Percentiles rank a stretch among this genome's conserved stretches.
These are phyloP conservation scores for Galaxias olidus DNA, from an alignment of 2,797 vertebrate species.

Conservation along the genomic window DNA sequence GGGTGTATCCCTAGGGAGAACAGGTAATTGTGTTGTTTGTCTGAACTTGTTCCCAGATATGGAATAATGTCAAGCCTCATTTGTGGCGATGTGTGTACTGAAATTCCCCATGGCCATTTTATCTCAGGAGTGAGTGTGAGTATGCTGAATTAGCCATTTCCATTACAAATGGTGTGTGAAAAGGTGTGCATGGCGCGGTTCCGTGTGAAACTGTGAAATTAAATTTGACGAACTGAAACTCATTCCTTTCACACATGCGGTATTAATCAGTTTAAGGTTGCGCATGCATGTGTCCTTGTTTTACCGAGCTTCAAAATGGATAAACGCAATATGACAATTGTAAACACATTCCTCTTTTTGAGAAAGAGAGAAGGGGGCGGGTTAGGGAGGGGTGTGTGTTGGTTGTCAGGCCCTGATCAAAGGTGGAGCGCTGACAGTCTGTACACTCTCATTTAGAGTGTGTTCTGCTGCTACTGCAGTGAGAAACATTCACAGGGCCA, in stretches of 20 bases:
- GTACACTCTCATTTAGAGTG: conserved; percentile 11
- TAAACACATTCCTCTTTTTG: conserved; percentile 20
- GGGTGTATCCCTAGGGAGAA: background rate
- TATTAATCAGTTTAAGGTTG: too few relatives aligned
- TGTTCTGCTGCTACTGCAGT: conserved; percentile 17
- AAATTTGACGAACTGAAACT: too few relatives aligned
- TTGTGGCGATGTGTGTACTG: background rate
- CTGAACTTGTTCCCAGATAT: background rate
- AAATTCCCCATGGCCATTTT: background rate
- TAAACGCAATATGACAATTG: background rate
- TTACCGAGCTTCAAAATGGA: too few relatives aligned
- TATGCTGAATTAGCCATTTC: too few relatives aligned
- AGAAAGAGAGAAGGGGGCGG: background rate
- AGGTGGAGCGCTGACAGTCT: conserved; percentile 10
- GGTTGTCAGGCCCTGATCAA: conserved; percentile 26
- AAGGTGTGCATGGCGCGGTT: too few relatives aligned
- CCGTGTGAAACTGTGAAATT: too few relatives aligned
- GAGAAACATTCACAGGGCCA: conserved; percentile 20
- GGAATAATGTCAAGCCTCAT: background rate
- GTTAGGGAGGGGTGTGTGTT: too few relatives aligned
- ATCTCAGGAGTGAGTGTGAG: background rate
- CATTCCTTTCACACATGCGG: too few relatives aligned
- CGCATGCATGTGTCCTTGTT: too few relatives aligned
- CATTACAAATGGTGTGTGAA: too few relatives aligned
- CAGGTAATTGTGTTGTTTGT: background rate